Evolutionary conservation across 37 sponge, comb jelly and placozoan genomes (phyloP), one percentile per base, ranked within the genome.

Genomic region (Oscarella lobularis): DNA sequence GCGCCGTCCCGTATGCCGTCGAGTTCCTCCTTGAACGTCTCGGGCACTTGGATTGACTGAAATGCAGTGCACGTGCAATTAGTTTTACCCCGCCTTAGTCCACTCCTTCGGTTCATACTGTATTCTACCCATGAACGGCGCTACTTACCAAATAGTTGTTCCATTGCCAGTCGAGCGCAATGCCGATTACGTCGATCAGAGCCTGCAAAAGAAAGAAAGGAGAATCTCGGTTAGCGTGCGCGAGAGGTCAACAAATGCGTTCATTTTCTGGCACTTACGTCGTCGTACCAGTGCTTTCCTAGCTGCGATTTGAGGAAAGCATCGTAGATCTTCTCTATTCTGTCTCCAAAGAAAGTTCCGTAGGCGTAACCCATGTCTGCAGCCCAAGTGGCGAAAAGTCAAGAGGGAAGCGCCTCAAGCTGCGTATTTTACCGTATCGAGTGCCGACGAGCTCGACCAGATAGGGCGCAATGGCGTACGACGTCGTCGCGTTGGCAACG

Each of bases 91-190:
- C n/a, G n/a, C n/a, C n/a, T n/a, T n/a, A n/a, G n/a, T n/a, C n/a
- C n/a, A n/a, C n/a, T n/a, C n/a, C n/a, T n/a, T n/a, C n/a, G n/a
- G n/a, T n/a, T n/a, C n/a, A n/a, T n/a, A n/a, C n/a, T n/a, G n/a
- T n/a, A n/a, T n/a, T n/a, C n/a, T n/a, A n/a, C n/a, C n/a, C n/a
- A n/a, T n/a, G n/a, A n/a, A n/a, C n/a, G n/a, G n/a, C n/a, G 2
- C 3, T 2, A 36, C 82, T 75, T 20, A 87, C 87, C 77, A 87
- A 33, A 74, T 83, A 83, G 67, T 87, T 74, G 2, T 75, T 78
- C 87, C 87, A 87, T 41, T 87, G 87, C 83, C 83, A 87, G 74
- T 87, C 87, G 37, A 87, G 38, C 2, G 81, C 83, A 2, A 48
- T 31, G n/a, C 74, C 87, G 20, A 87, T 2, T 1, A 55, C 41